phyloP scores from a whole-genome alignment of 2,888 invertebrate species.

The Catocala fraxini region DNA sequence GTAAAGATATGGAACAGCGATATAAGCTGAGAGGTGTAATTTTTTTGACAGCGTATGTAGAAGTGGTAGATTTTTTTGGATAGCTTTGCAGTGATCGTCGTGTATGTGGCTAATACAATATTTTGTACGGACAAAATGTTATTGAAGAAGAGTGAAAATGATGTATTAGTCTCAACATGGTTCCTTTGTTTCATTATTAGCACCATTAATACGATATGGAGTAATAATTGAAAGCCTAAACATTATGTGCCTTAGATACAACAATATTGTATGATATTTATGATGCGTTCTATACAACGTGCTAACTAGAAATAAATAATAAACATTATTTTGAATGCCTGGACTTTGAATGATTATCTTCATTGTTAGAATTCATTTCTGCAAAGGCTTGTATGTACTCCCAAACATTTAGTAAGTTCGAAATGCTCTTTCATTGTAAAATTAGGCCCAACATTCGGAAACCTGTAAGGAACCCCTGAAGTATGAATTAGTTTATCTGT shows the following conservation, averaged over 20 bases:
- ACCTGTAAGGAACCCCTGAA: slow-evolving; percentile 27
- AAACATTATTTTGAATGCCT: slow-evolving; percentile 83
- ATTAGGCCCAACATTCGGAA: slow-evolving; percentile 49
- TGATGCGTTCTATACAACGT: slow-evolving; percentile 88
- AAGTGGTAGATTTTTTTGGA: slow-evolving; percentile 70
- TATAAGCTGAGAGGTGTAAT: slow-evolving; percentile 61
- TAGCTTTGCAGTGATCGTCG: slow-evolving; percentile 77
- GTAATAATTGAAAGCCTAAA: slow-evolving; percentile 87
- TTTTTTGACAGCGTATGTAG: slow-evolving; percentile 73
- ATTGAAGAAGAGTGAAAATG: slow-evolving; percentile 33
- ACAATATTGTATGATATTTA: slow-evolving; percentile 88
- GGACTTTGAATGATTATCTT: slow-evolving; percentile 70
- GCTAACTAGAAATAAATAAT: slow-evolving; percentile 86
- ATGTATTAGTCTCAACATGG: slow-evolving; percentile 65
- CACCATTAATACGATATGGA: slow-evolving; percentile 85
- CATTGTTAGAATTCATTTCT: slow-evolving; percentile 77
- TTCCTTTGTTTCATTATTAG: slow-evolving; percentile 71
- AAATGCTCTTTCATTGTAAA: slow-evolving; percentile 38
- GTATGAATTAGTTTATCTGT: slow-evolving; percentile 29
- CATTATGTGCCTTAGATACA: slow-evolving; percentile 89
- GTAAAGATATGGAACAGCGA: slow-evolving; percentile 62
- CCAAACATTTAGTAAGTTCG: slow-evolving; percentile 58
- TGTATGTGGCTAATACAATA: slow-evolving; percentile 62
- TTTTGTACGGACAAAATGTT: slow-evolving; percentile 32
- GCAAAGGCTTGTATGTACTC: slow-evolving; percentile 76